Conservation (phyloP, 2,113 vertebrate species). For the Pogonocichla stellata region DNA sequence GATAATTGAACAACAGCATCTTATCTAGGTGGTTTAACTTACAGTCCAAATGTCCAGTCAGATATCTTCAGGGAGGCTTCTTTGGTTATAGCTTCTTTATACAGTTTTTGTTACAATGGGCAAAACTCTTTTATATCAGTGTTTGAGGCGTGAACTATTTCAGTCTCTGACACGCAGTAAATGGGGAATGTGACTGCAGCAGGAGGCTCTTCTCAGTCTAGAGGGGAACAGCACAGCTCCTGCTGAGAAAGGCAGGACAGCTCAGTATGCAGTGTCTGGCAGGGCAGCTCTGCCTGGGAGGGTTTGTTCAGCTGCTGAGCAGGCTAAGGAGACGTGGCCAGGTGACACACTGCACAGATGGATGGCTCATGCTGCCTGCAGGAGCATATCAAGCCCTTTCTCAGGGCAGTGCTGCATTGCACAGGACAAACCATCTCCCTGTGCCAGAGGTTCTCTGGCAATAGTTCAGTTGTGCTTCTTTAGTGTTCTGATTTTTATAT, state of each 20-base stretch:
- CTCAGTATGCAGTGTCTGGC: rapidly evolving
- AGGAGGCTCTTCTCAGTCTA: background rate
- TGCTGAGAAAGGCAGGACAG: background rate
- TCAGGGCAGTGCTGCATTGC: background rate
- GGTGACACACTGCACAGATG: background rate
- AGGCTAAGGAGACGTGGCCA: background rate
- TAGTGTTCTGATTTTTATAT: background rate
- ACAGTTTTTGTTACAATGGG: background rate
- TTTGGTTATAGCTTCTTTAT: background rate
- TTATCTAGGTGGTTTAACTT: background rate
- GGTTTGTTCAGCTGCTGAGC: background rate
- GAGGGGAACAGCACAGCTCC: background rate
- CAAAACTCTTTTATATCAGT: background rate
- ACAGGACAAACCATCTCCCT: background rate
- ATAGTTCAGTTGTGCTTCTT: background rate
- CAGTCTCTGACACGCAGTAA: background rate
- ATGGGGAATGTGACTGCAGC: background rate
- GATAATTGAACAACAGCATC: background rate
- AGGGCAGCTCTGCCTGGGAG: background rate
- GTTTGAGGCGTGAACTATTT: background rate
- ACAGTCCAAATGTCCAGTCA: background rate
- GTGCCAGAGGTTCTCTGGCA: background rate
- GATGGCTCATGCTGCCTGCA: background rate
- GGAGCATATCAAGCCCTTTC: background rate
- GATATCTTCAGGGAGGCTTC: background rate